Evolutionary conservation across 2,888 invertebrate genomes (phyloP).

Genomic region (Furcula furcula): DNA sequence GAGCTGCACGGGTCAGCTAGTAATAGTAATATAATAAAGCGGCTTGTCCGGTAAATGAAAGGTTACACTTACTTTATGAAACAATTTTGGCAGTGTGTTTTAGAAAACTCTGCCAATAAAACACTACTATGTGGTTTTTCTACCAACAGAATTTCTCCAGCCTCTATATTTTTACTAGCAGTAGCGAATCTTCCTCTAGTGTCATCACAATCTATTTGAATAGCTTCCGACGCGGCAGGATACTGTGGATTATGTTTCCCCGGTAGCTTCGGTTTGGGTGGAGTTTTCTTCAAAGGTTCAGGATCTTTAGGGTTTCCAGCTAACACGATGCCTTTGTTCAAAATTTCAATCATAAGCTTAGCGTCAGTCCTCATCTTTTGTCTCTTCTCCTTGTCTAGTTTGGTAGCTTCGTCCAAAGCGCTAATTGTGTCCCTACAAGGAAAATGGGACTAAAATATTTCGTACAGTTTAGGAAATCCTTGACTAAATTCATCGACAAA

Average conservation of each 20-base stretch:
- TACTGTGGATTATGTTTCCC: conserved; percentile 71
- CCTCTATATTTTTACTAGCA: conserved; percentile 85
- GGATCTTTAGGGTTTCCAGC: conserved; percentile 66
- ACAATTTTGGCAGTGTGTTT: conserved; percentile 88
- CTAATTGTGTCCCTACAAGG: conserved; percentile 83
- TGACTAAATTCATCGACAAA: no score
- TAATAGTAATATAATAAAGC: no score
- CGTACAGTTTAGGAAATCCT: no score
- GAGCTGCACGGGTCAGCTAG: no score
- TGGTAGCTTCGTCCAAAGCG: conserved; percentile 84
- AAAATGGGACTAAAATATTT: no score
- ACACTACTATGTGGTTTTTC: conserved; percentile 89
- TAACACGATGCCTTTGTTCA: conserved; percentile 82
- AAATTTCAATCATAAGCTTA: conserved; percentile 86
- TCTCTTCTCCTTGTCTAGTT: conserved; percentile 81
- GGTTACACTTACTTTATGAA: conserved; percentile 82
- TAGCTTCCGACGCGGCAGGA: conserved; percentile 83
- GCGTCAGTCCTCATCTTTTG: conserved; percentile 85
- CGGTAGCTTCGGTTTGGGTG: conserved; percentile 63
- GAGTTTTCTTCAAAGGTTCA: conserved; percentile 54
- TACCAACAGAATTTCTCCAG: conserved; percentile 87
- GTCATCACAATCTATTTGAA: conserved; percentile 83
- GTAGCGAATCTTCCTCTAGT: conserved; percentile 87
- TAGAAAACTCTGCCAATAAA: conserved; percentile 84
- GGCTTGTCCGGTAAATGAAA: no score